phyloP scores from a whole-genome alignment of 2,888 invertebrate genomes.

The Xiphydria camelus region DNA sequence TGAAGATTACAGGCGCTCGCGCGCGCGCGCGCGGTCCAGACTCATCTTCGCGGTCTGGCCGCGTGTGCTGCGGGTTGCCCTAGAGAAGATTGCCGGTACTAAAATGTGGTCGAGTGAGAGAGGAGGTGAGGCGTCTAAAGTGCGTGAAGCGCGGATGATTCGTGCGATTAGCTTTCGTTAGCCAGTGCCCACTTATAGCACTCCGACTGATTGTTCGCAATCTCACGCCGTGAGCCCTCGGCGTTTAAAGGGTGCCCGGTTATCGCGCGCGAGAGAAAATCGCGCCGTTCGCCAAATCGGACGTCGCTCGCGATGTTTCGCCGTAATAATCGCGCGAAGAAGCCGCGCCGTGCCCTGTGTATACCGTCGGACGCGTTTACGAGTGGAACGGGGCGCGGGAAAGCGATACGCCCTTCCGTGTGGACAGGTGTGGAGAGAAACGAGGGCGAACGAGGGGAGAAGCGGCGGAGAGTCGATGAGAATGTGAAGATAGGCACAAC shows the following conservation, averaged over 20 bases:
- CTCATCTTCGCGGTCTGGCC: no score
- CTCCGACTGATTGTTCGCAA: constrained; percentile 41
- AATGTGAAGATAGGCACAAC: no score
- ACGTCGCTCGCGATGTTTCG: no score
- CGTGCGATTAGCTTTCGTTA: constrained; percentile 47
- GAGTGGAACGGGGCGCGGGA: no score
- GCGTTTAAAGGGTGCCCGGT: constrained; percentile 23
- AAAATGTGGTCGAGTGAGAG: constrained; percentile 31
- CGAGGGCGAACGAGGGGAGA: no score
- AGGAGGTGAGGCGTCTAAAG: constrained; percentile 16
- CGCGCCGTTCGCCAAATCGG: not conserved
- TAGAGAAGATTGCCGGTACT: constrained; percentile 36
- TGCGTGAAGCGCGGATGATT: constrained; percentile 38
- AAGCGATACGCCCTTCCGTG: no score
- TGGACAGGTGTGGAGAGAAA: no score
- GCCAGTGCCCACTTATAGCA: constrained; percentile 41
- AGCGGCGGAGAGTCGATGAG: no score
- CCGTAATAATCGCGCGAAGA: no score
- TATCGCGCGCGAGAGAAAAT: not conserved
- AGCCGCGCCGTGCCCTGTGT: no score
- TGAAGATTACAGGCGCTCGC: constrained; percentile 53
- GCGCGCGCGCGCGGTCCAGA: no score
- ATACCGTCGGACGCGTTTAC: no score
- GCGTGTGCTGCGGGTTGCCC: constrained; percentile 13
- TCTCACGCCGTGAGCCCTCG: constrained; percentile 17